phyloP scores from a whole-genome alignment of 2,797 vertebrate species.

The Onychomys arenicola region DNA sequence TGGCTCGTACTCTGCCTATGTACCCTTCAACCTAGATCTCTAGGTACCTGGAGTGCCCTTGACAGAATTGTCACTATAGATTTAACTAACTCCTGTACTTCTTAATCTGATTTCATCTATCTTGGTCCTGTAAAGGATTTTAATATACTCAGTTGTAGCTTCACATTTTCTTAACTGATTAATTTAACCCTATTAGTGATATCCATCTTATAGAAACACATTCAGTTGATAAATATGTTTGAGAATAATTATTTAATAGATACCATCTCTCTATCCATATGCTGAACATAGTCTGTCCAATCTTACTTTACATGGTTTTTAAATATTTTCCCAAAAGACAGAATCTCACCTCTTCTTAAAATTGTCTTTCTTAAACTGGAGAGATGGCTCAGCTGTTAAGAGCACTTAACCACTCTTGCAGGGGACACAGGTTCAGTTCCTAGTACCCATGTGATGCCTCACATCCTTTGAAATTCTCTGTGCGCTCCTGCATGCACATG shows the following conservation, averaged over 20 bases:
- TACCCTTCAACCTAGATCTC: neutral
- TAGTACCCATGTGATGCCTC: neutral
- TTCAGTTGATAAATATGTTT: constrained; percentile 44
- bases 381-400: neutral
- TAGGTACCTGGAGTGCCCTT: neutral
- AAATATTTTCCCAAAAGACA: neutral
- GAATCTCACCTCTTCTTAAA: neutral
- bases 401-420: neutral
- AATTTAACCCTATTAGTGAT: constrained; percentile 9
- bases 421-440: too few species aligned
- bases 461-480: neutral
- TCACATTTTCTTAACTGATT: constrained; percentile 44
- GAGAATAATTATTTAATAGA: neutral
- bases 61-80: neutral
- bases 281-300: neutral
- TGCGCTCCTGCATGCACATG: neutral
- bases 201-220: neutral
- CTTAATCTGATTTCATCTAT: neutral
- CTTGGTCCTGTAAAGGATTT: neutral
- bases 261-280: neutral
- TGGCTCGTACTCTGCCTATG: neutral
- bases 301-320: neutral
- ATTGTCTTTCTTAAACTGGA: neutral
- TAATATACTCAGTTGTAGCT: neutral
- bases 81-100: neutral